phyloP scores from a whole-genome alignment of 2,113 vertebrate species.

The Morone chrysops region DNA sequence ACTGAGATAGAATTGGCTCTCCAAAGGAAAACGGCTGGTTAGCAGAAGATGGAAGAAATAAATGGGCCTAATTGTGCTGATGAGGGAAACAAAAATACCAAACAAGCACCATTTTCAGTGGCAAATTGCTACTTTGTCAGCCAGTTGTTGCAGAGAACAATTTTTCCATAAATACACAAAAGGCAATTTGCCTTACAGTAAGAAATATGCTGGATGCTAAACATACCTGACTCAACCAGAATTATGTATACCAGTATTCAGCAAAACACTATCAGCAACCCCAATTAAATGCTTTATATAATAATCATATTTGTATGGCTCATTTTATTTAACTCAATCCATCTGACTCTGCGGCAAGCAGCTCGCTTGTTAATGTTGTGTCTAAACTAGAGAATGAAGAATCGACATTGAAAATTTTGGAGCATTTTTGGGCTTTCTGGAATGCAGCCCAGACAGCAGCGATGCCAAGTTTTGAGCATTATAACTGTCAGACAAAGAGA shows the following conservation, averaged over 20 bases:
- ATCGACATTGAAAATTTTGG: constrained; percentile 67
- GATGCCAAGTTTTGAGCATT: constrained; percentile 70
- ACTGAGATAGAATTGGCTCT: constrained; percentile 47
- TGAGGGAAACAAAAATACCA: constrained; percentile 60
- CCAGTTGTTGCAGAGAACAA: constrained; percentile 42
- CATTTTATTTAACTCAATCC: constrained; percentile 73
- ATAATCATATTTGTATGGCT: constrained; percentile 68
- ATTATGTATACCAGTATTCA: constrained; percentile 44
- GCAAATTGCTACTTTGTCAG: constrained; percentile 63
- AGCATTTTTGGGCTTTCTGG: constrained; percentile 70
- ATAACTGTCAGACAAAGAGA: constrained; percentile 70
- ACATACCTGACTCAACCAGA: constrained; percentile 44
- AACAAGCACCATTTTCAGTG: constrained; percentile 61
- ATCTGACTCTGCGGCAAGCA: constrained; percentile 62
- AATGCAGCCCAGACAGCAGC: constrained; percentile 68
- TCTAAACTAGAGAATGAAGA: constrained; percentile 69
- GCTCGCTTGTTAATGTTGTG: constrained; percentile 70
- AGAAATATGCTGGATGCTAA: constrained; percentile 58
- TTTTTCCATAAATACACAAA: constrained; percentile 60
- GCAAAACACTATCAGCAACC: constrained; percentile 63
- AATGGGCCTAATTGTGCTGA: constrained; percentile 73
- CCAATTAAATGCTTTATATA: constrained; percentile 62
- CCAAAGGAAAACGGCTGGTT: constrained; percentile 50
- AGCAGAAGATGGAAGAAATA: constrained; percentile 62
- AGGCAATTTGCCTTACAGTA: constrained; percentile 54